Percentiles rank a stretch among this genome's conserved stretches.
These are phyloP conservation scores for Eutolmus rufibarbis DNA, from an alignment of 2,888 invertebrate species.

Conservation along the genomic window DNA sequence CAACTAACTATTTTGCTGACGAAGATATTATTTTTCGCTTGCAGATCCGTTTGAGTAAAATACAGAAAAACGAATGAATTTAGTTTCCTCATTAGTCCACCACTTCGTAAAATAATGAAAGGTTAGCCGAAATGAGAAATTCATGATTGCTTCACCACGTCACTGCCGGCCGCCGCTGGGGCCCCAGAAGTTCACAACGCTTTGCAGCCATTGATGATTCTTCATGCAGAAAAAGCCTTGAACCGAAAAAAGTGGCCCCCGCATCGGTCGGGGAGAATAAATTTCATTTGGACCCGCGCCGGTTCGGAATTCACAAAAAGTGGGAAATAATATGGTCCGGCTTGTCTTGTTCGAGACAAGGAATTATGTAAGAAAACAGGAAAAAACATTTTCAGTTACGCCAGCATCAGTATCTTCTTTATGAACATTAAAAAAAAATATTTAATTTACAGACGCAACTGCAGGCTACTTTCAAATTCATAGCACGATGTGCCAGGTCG, in stretches of 20 bases:
- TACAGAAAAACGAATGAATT: neutral
- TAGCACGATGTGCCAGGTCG: neutral
- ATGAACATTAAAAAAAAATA: neutral
- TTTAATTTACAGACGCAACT: neutral
- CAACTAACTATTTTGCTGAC: neutral
- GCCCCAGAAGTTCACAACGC: neutral
- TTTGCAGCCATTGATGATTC: constrained; percentile 1
- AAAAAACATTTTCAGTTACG: neutral
- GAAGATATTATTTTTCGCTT: neutral
- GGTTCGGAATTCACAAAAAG: neutral
- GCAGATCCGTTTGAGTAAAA: neutral
- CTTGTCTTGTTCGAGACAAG: neutral
- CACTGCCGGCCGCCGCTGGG: neutral
- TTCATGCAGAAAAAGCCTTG: constrained; percentile 31
- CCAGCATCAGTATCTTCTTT: neutral
- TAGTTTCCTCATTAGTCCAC: neutral
- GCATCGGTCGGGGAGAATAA: constrained; percentile 1
- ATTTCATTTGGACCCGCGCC: neutral
- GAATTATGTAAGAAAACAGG: constrained; percentile 5
- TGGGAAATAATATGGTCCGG: neutral
- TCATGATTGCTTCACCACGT: neutral
- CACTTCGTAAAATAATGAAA: neutral
- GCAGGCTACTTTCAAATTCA: neutral
- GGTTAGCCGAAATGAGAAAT: constrained; percentile 7
- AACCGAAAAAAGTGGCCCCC: constrained; percentile 24